Conservation (phyloP, 2,888 invertebrate genomes). For the Antheraea yamamai region DNA sequence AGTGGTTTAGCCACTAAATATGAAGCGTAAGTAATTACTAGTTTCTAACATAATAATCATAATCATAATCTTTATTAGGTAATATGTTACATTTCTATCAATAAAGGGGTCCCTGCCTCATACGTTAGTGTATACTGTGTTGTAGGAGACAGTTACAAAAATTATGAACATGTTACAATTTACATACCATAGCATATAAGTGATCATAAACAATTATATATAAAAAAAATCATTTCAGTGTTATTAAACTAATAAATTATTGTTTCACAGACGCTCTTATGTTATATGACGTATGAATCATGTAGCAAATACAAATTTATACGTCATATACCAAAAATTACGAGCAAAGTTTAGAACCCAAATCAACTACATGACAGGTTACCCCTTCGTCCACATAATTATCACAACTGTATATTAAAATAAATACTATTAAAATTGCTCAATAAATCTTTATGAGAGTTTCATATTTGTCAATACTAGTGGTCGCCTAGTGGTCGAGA, state of each 20-base stretch:
- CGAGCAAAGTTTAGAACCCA: background rate
- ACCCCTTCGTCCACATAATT: background rate
- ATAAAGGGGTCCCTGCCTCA: too few relatives aligned
- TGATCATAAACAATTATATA: too few relatives aligned
- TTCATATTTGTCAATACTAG: too few relatives aligned
- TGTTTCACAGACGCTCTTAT: background rate
- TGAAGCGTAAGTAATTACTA: background rate
- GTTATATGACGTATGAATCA: background rate
- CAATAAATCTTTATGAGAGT: background rate
- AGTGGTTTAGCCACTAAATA: too few relatives aligned
- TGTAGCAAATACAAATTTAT: background rate
- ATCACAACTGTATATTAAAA: background rate
- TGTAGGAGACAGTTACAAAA: too few relatives aligned
- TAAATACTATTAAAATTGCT: background rate
- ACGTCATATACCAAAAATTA: background rate
- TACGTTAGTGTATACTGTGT: too few relatives aligned
- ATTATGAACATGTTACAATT: too few relatives aligned
- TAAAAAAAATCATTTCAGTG: background rate
- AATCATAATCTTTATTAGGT: too few relatives aligned
- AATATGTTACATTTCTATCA: too few relatives aligned
- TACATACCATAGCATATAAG: too few relatives aligned
- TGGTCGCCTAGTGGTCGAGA: too few relatives aligned
- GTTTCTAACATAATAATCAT: background rate
- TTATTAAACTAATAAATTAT: background rate
- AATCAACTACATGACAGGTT: background rate